A percentile compares a stretch with the other conserved stretches of the same genome.
Conservation (phyloP, 2,888 invertebrate genomes). For the Carcina quercana region DNA sequence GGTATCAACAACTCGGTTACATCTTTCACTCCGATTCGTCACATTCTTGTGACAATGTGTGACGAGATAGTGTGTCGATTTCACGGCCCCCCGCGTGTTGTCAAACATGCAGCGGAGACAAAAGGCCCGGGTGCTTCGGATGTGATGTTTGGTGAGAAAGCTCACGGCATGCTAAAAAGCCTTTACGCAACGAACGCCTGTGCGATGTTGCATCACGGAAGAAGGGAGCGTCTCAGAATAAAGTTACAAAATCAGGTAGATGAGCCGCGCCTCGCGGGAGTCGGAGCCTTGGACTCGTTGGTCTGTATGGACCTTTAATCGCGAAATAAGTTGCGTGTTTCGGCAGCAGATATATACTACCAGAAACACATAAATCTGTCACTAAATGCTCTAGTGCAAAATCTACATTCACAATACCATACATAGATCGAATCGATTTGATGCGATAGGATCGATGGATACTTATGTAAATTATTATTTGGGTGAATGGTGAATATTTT, state of each 20-base stretch:
- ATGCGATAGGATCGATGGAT: too few relatives aligned
- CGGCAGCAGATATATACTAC: too few relatives aligned
- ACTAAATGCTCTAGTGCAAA: too few relatives aligned
- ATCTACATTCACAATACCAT: too few relatives aligned
- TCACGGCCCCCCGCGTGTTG: slow-evolving; percentile 36
- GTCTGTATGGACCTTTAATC: too few relatives aligned
- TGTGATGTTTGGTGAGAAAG: slow-evolving; percentile 56
- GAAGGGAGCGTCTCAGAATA: slow-evolving; percentile 37
- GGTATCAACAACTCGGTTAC: slow-evolving; percentile 51
- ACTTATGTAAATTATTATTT: too few relatives aligned
- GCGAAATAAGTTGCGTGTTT: too few relatives aligned
- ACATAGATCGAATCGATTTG: too few relatives aligned
- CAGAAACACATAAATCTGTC: too few relatives aligned
- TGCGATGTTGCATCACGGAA: slow-evolving; percentile 34
- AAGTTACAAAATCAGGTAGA: slow-evolving; percentile 31
- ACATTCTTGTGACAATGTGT: slow-evolving; percentile 18
- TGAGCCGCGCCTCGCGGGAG: slow-evolving; percentile 19
- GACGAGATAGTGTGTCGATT: slow-evolving; percentile 6
- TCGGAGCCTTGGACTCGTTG: slow-evolving; percentile 8
- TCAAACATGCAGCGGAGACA: too few relatives aligned
- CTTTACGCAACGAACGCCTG: slow-evolving; percentile 10
- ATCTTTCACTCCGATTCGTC: slow-evolving; percentile 40
- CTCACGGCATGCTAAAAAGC: slow-evolving; percentile 25
- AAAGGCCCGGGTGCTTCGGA: slow-evolving; percentile 55
- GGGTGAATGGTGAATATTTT: too few relatives aligned